Base-by-base conservation (phyloP, 2,113 vertebrate species). In the Hymenochirus boettgeri region DNA sequence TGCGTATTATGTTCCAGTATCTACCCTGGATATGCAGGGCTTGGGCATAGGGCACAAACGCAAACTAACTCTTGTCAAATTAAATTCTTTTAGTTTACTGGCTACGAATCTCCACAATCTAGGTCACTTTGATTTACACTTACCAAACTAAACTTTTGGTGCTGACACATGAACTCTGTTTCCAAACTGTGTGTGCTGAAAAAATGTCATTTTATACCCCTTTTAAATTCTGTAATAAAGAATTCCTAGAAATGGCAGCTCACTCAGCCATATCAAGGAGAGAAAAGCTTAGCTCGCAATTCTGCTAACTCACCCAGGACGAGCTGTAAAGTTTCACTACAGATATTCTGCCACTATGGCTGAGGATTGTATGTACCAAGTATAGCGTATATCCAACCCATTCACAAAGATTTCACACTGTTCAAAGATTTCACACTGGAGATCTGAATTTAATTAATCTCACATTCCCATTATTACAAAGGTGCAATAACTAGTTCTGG, bases 161-260 rank as follows among this genome's bases (percentile, higher is more conserved):
- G 42, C 54, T 57, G 63, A 57, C 63, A 65, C 50, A 54, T 50
- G 42, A 57, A 57, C 42, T 56, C 26, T 57, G 21, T 47, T 50
- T 47, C 63, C 25, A 65, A 65, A 65, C 42, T 50, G 39, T 39
- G 33, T n/a, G 33, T 54, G 27, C 26, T 57, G 29, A 65, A 37
- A 65, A 25, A 65, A 65, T 65, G 35, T 65, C 25, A 65, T 57
- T 65, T 33, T 65, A 18, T 57, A 25, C 52, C 53, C 55, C 39
- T 33, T 18, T 22, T 27, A 24, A n/a, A 24, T 46, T 17, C n/a
- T 2, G 10, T 39, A 57, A 26, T 42, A 57, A n/a, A 65, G 39
- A 37, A 18, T 18, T 37, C 45, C 37, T 26, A 57, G 54, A 37
- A 6, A 57, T 65, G 63, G 63, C 42, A 57, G 63, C 42, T 29